Percentiles rank a stretch among this genome's conserved stretches.
Conservation (phyloP, 2,113 vertebrate species). For the Siniperca chuatsi region DNA sequence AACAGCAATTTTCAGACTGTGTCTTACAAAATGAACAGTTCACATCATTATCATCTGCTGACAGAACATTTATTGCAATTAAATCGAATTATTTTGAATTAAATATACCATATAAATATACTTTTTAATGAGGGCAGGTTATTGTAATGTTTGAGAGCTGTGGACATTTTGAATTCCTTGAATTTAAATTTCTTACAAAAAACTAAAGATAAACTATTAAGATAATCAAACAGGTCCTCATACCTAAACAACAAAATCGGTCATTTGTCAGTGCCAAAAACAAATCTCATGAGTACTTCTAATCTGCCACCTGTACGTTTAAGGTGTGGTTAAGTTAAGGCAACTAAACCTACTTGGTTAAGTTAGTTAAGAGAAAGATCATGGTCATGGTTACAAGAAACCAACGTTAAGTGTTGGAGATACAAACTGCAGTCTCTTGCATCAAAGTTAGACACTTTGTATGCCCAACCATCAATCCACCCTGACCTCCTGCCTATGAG, state of each 20-base stretch:
- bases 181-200: not conserved
- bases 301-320: not conserved
- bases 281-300: not conserved
- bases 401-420: too few species aligned
- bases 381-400: not conserved
- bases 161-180: not conserved
- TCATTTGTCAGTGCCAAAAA: too few species aligned
- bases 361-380: not conserved
- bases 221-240: not conserved
- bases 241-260: not conserved
- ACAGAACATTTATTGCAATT: not conserved
- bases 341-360: not conserved
- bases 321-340: not conserved
- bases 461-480: not conserved
- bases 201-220: not conserved
- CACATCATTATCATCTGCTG: not conserved
- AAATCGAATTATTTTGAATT: not conserved
- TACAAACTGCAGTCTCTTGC: too few species aligned
- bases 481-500: not conserved
- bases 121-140: not conserved
- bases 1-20: too few species aligned
- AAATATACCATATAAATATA: not conserved
- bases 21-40: too few species aligned
- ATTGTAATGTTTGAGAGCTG: not conserved
- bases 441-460: too few species aligned